Base-by-base conservation (phyloP, 2,113 vertebrate genomes). In the Pan paniscus region DNA sequence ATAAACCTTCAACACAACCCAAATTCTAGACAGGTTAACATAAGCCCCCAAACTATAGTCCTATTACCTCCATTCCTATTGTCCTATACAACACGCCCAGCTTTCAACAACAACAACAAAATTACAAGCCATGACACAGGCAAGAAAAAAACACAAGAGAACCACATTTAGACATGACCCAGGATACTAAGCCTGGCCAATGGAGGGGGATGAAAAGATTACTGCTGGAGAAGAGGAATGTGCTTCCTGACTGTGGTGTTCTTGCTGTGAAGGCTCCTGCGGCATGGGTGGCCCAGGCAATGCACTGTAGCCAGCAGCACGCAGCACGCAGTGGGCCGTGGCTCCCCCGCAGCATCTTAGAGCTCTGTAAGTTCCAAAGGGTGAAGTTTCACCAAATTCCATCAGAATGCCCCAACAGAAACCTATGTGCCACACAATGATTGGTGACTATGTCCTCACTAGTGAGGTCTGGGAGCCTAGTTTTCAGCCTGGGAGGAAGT, bases 221-320 rank as follows among this genome's bases (percentile, higher is more conserved):
- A n/a, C 8, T 73, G 50, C 43, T 46, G 16, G 14, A 38, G 35
- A 83, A 20, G 30, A 43, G 40, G 10, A 76, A 50, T 20, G 6
- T 48, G 16, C 1, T 22, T 68, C 38, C 22, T 11, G 18, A 55
- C 38, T 43, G 1, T 25, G 5, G 6, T 17, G 18, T 18, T 18
- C 38, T 76, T 8, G 7, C 20, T 50, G 18, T 30, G 16, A 38
- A 94, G 57, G 10, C 14, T 84, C 22, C 22, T 72, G 32, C 4
- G 3, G n/a, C 5, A 2, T 8, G 89, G 22, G 16, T 3, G 10
- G 10, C 1, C 0, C 68, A 25, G n/a, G 40, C 2, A 32, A 12
- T 20, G 0, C 6, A 2, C 8, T 6, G 0, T n/a, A 64, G 35
- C 8, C 52, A 32, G 7, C 14, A 75, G 35, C 38, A 17, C 32